Conservation (phyloP, 2,113 vertebrate genomes). For the Ptilorrhoa leucosticta region DNA sequence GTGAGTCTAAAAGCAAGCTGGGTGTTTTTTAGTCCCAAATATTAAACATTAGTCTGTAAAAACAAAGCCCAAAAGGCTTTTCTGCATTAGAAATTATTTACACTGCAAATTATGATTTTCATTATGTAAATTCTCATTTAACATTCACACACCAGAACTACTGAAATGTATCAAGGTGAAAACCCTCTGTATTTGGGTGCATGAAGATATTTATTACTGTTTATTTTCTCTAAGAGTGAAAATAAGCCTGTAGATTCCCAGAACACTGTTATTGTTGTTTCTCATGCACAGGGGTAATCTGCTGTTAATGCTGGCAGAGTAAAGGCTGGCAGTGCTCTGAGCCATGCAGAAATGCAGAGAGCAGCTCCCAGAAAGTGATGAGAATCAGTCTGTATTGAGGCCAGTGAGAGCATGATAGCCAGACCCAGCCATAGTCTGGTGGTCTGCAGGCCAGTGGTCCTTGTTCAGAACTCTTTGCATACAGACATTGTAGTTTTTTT, state of each 20-base stretch:
- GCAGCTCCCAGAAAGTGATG: neutral
- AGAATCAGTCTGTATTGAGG: neutral
- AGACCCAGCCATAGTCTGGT: neutral
- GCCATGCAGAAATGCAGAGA: neutral
- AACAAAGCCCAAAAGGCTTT: neutral
- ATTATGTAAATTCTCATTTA: neutral
- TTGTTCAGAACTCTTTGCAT: neutral
- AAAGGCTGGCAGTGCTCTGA: neutral
- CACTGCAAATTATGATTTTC: neutral
- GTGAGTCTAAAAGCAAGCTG: neutral
- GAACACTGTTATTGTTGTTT: neutral
- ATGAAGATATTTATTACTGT: neutral
- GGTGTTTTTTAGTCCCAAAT: neutral
- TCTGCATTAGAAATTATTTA: neutral
- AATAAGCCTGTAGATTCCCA: neutral
- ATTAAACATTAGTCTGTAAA: neutral
- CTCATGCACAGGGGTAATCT: neutral
- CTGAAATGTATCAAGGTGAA: neutral
- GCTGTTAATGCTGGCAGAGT: neutral
- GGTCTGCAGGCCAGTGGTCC: neutral
- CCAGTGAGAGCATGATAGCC: neutral
- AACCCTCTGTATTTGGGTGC: neutral
- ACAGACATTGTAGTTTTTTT: neutral
- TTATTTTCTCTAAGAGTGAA: neutral
- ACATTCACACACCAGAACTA: neutral